Evolutionary conservation across 2,113 vertebrate genomes (phyloP).

Genomic region (Mastomys coucha): DNA sequence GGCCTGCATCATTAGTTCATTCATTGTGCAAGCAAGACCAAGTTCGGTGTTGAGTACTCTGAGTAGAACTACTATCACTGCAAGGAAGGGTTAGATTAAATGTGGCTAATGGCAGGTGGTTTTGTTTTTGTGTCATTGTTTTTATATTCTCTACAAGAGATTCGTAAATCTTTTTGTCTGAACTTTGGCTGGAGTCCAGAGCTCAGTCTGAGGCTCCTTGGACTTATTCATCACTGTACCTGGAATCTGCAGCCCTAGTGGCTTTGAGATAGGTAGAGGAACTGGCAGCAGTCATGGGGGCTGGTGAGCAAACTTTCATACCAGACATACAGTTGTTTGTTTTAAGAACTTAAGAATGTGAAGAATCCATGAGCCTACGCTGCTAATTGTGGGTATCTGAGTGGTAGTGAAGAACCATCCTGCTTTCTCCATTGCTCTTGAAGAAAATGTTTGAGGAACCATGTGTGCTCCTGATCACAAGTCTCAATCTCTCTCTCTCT

Average conservation of each 20-base stretch:
- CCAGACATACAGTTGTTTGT: conserved; percentile 56
- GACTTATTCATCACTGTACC: conserved; percentile 53
- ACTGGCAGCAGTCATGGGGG: background rate
- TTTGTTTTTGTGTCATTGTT: conserved; percentile 74
- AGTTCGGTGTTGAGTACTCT: conserved; percentile 64
- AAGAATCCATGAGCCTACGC: conserved; percentile 78
- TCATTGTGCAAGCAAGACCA: conserved; percentile 43
- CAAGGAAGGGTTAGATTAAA: conserved; percentile 78
- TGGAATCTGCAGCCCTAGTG: conserved; percentile 44
- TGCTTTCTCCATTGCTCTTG: conserved; percentile 45
- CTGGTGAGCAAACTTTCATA: conserved; percentile 42
- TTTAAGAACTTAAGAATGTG: conserved; percentile 75
- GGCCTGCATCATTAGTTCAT: conserved; percentile 63
- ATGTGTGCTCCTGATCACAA: background rate
- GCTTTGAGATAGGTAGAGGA: background rate
- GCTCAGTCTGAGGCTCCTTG: conserved; percentile 64
- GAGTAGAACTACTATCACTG: conserved; percentile 71
- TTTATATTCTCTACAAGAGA: conserved; percentile 78
- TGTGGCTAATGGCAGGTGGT: conserved; percentile 76
- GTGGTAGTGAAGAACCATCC: conserved; percentile 42
- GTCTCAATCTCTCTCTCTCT: no score
- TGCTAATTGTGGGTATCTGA: conserved; percentile 69
- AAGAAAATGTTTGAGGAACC: conserved; percentile 66
- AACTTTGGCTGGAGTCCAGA: conserved; percentile 74
- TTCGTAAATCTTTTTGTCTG: conserved; percentile 72